Evolutionary conservation across 2,888 invertebrate species (phyloP).

Genomic region (Pseudococcus jackbeardsleyi): DNA sequence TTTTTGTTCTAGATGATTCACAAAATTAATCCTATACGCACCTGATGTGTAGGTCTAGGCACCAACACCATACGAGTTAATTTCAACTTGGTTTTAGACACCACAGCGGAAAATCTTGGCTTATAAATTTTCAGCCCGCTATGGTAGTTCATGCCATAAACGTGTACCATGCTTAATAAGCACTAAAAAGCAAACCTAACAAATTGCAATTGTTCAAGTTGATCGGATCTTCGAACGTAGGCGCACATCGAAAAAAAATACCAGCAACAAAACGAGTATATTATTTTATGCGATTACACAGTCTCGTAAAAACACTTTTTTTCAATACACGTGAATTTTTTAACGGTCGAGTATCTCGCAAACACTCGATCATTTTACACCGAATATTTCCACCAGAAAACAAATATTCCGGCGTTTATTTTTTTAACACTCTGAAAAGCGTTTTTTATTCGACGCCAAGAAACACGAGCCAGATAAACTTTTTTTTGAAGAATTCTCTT

Average conservation of each 20-base stretch:
- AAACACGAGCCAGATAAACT: background rate
- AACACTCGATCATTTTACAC: background rate
- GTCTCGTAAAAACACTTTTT: conserved; percentile 24
- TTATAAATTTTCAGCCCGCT: background rate
- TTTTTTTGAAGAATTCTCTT: background rate
- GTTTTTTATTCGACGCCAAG: background rate
- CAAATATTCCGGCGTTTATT: background rate
- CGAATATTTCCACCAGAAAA: background rate
- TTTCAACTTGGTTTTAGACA: background rate
- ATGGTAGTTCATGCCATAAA: conserved; percentile 1
- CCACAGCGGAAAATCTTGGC: background rate
- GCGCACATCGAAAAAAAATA: background rate
- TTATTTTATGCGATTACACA: conserved; percentile 21
- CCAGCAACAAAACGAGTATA: conserved; percentile 1
- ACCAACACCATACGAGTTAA: background rate
- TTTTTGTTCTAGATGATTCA: background rate
- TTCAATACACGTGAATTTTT: conserved; percentile 25
- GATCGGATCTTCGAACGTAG: conserved; percentile 10
- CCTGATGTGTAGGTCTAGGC: background rate
- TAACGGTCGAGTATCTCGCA: background rate
- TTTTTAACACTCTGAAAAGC: background rate
- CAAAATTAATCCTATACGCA: background rate
- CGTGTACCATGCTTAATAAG: background rate
- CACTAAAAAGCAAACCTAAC: conserved; percentile 16
- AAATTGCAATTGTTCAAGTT: conserved; percentile 6